Evolutionary conservation across 1,140 invertebrate species (phyloP).

Genomic region (Drosophila baimaii): DNA sequence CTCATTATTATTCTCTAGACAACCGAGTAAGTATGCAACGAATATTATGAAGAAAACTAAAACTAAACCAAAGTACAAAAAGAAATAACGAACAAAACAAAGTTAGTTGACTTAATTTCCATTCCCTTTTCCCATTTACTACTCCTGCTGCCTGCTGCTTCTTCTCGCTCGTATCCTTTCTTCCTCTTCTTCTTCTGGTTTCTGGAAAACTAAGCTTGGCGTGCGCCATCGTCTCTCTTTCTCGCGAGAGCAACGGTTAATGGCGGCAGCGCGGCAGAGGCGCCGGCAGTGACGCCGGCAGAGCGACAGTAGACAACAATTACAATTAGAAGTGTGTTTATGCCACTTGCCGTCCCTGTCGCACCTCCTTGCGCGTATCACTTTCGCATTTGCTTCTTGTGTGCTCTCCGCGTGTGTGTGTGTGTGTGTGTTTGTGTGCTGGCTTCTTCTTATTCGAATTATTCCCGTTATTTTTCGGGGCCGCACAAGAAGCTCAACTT

Average conservation of each 20-base stretch:
- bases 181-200: constrained; percentile 2
- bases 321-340: constrained; percentile 73
- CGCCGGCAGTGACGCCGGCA: constrained; percentile 15
- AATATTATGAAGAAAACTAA: constrained; percentile 10
- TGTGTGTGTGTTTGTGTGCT: constrained; percentile 10
- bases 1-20: constrained; percentile 2
- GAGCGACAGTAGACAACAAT: constrained; percentile 60
- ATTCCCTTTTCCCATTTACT: not conserved
- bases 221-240: constrained; percentile 21
- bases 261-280: constrained; percentile 23
- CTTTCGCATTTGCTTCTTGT: constrained; percentile 41
- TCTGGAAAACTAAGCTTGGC: constrained; percentile 20
- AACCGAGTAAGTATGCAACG: not conserved
- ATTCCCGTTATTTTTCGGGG: constrained; percentile 24
- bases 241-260: constrained; percentile 18
- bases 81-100: constrained; percentile 8
- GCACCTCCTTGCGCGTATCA: constrained; percentile 35
- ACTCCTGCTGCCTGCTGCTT: not conserved
- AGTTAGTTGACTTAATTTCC: constrained; percentile 13
- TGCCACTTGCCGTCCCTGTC: constrained; percentile 27
- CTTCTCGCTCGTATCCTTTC: not conserved
- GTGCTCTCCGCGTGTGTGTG: constrained; percentile 7
- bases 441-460: constrained; percentile 11
- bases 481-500: constrained; percentile 60
- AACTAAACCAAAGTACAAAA: constrained; percentile 2